A percentile compares a stretch with the other conserved stretches of the same genome.
Conservation (phyloP, 2,113 vertebrate species). For the Centrocercus urophasianus region DNA sequence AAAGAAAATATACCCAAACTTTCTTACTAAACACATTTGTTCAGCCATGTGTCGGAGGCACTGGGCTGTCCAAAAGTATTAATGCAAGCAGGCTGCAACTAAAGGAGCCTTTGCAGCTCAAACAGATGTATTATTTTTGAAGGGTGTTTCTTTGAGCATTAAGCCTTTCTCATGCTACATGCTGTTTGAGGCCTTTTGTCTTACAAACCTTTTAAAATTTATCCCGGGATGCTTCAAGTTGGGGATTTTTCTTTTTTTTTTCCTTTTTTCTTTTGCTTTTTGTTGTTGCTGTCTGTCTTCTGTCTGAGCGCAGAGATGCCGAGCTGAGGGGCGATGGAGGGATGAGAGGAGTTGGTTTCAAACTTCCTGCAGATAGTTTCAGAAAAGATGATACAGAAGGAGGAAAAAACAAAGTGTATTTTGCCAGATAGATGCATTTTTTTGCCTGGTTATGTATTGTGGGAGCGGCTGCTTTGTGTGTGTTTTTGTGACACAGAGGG, state of each 20-base stretch:
- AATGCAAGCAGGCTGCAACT: constrained; percentile 24
- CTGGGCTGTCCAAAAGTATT: constrained; percentile 22
- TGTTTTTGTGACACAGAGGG: background rate
- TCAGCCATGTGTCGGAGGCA: background rate
- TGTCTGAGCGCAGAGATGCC: background rate
- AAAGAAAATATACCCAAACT: background rate
- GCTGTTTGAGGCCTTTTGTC: constrained; percentile 50
- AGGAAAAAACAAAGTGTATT: constrained; percentile 26
- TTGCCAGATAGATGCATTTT: background rate
- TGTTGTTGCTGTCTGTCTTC: background rate
- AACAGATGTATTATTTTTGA: constrained; percentile 48
- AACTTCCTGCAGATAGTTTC: background rate
- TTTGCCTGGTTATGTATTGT: background rate
- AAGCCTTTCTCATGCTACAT: constrained; percentile 44
- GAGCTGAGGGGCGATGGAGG: background rate
- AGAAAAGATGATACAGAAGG: constrained; percentile 2
- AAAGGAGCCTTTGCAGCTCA: constrained; percentile 29
- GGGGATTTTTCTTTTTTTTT: background rate
- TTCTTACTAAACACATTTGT: background rate
- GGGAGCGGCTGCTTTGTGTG: background rate
- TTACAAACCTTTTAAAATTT: constrained; percentile 39
- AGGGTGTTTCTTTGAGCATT: constrained; percentile 41
- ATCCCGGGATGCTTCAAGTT: constrained; percentile 20
- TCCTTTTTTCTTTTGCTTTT: background rate
- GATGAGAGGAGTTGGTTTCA: background rate